Conservation (phyloP, 1,140 invertebrate species). For the Lysiphlebus fabarum region DNA sequence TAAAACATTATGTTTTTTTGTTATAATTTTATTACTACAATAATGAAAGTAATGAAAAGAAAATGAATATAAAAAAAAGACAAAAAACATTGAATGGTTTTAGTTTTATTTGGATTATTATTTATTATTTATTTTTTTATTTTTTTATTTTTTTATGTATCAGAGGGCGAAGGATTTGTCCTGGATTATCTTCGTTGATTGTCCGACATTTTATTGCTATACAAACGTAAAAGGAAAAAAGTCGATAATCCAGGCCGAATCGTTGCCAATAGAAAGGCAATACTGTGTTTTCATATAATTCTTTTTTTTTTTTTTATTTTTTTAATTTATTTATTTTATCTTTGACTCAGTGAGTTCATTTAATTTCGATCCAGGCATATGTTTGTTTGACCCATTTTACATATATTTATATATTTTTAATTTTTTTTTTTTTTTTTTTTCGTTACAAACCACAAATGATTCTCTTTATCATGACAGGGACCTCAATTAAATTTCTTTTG, state of each 20-base stretch:
- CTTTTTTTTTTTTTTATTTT: constrained; percentile 14
- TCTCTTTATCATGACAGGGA: no score
- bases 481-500: no score
- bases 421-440: no score
- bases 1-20: no score
- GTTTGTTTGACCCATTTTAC: no score
- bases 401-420: no score
- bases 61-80: no score
- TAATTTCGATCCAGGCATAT: no score
- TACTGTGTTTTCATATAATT: constrained; percentile 39
- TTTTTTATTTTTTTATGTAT: constrained; percentile 9
- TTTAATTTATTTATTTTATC: no score
- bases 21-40: no score
- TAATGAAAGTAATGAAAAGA: no score
- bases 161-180: constrained; percentile 27
- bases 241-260: constrained; percentile 35
- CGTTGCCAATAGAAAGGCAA: constrained; percentile 47
- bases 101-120: background rate
- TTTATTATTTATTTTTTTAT: constrained; percentile 17
- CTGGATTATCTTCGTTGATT: constrained; percentile 40
- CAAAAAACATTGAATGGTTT: background rate
- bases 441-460: no score
- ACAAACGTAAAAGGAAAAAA: constrained; percentile 45
- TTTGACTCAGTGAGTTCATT: background rate
- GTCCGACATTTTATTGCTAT: constrained; percentile 38